Base-by-base conservation (phyloP, 1,140 invertebrate species). In the Bicyclus anynana region DNA sequence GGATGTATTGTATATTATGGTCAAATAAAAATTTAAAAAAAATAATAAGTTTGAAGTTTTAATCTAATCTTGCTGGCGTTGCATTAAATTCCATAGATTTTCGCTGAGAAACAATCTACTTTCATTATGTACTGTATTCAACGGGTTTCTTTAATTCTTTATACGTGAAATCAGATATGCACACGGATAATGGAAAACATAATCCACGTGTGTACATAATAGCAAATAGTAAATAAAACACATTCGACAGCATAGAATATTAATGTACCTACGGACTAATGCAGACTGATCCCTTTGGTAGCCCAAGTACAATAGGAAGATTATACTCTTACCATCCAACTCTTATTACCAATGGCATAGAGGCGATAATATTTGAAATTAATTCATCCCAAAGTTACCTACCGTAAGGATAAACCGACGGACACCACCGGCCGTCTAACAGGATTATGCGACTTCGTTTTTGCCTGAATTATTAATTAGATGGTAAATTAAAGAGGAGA, bases 211-310 rank as follows among this genome's bases (percentile, higher is more conserved):
- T 44, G 18, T 12, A 21, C 18, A 44, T 14, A 47, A 13, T 27
- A 18, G 20, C 18, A n/a, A 56, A 67, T 53, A 59, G 65, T 59
- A 73, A 75, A 77, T 70, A 76, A 72, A 72, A 77, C 69, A 65
- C 68, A 69, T 74, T 70, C 69, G 69, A 74, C 71, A 65, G 76
- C 65, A 76, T 80, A 71, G 71, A 80, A 80, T 80, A 78, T 77
- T 78, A 78, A 80, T 77, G 74, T 66, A 62, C 59, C 62, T 60
- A 56, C 62, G 55, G 63, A 58, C 70, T 72, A 75, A 77, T 72
- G 59, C 71, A 44, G 38, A 50, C 60, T 72, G 62, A 75, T 77
- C 72, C 68, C 66, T 69, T 65, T 62, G 61, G 59, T 40, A 51
- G 38, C 48, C 48, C 42, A 55, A 61, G 48, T 47, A 55, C 50